Conservation (phyloP, 2,888 invertebrate species). For the Ommatoiulus sabulosus region DNA sequence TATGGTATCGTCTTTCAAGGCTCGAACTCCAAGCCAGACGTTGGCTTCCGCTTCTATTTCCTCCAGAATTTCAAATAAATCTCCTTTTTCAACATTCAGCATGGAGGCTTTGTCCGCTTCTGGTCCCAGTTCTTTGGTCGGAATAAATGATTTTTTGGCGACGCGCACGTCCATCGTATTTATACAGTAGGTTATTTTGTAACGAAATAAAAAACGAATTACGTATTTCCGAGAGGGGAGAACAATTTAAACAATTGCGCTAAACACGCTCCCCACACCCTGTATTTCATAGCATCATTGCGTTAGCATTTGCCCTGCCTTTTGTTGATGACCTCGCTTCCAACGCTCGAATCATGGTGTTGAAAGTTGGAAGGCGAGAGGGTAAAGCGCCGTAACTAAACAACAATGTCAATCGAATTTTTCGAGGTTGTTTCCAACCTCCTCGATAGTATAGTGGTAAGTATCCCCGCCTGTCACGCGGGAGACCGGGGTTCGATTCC, state of each 20-base stretch:
- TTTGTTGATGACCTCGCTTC: neutral
- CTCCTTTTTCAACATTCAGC: slow-evolving; percentile 56
- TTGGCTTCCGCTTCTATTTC: slow-evolving; percentile 12
- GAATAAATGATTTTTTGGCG: slow-evolving; percentile 54
- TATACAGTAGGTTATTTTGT: neutral
- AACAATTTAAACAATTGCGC: neutral
- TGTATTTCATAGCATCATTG: slow-evolving; percentile 1
- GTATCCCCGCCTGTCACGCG: too few species aligned
- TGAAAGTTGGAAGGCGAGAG: too few species aligned
- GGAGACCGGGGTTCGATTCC: too few species aligned
- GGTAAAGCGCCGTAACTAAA: too few species aligned
- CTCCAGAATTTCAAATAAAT: slow-evolving; percentile 55
- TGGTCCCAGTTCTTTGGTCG: slow-evolving; percentile 45
- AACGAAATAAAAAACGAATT: neutral
- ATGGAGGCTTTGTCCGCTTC: slow-evolving; percentile 41
- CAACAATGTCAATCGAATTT: too few species aligned
- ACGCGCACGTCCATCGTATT: slow-evolving; percentile 52
- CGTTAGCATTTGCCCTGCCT: neutral
- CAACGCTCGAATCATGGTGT: too few species aligned
- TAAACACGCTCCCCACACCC: neutral
- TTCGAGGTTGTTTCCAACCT: too few species aligned
- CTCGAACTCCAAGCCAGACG: slow-evolving; percentile 54
- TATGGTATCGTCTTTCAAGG: slow-evolving; percentile 56
- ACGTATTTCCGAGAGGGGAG: neutral
- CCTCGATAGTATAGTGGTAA: too few species aligned